Base-by-base conservation (phyloP, 2,888 invertebrate species). In the Hyalella azteca region DNA sequence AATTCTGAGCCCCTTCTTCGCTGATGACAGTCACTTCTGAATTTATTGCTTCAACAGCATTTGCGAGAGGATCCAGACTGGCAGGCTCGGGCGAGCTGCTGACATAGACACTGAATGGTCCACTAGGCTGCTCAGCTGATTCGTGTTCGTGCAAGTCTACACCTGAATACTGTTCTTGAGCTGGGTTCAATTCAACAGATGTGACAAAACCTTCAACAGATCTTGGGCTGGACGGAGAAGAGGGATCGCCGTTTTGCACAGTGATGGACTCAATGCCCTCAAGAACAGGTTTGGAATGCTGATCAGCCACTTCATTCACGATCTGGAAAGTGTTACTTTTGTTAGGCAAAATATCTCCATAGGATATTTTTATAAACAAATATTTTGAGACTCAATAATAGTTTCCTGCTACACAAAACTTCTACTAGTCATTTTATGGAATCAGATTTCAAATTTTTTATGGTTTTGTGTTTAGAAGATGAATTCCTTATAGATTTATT, bases 91-190 rank as follows among this genome's bases (percentile, higher is more conserved):
- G 84, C 13, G 84, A 84, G 59, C 79, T 80, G 76, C 84, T 84
- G 9, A 84, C 84, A 60, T 84, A 84, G 22, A 84, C 84, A 81
- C 84, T 84, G 78, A 84, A 84, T 9, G 84, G 82, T 29, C 84
- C 84, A 32, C 81, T 81, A 40, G 77, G 77, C 32, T 82, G 79
- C 22, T 79, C 81, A n/a, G 78, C 66, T n/a, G 40, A 22, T 29
- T 75, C 75, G n/a, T 41, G 41, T 22, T 45, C n/a, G 2, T 19
- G 26, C 36, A 15, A 26, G n/a, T 45, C 45, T 5, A 41, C 29
- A 29, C 29, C 29, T 22, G 75, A 75, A 39, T 36, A 22, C 15
- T 41, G 73, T 39, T 82, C 84, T 19, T 81, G 80, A 19, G 82
- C 78, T 26, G 84, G 76, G 60, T 84, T 84, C 15, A 84, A 59